Evolutionary conservation across 2,888 invertebrate genomes (phyloP).

Genomic region (Odontocerum albicorne): DNA sequence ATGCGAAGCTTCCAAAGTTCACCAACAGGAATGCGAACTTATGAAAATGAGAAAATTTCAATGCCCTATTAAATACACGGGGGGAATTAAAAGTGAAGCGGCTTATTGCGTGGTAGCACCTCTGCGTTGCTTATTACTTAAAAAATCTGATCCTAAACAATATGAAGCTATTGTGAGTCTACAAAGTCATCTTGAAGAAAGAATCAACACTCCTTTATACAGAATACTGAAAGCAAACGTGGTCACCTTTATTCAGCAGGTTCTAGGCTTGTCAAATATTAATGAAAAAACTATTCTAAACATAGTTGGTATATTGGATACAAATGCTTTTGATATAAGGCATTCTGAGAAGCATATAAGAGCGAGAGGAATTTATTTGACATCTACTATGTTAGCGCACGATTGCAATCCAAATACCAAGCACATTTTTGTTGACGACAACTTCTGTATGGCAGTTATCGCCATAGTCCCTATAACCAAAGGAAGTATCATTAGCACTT

Average conservation of each 20-base stretch:
- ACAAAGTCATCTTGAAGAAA: constrained; percentile 64
- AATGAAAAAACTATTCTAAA: constrained; percentile 61
- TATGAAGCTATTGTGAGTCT: constrained; percentile 57
- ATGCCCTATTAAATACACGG: constrained; percentile 56
- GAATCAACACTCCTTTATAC: constrained; percentile 62
- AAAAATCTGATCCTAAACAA: constrained; percentile 55
- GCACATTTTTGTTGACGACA: constrained; percentile 64
- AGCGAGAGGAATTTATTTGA: constrained; percentile 65
- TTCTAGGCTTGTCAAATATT: constrained; percentile 55
- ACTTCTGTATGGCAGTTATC: constrained; percentile 62
- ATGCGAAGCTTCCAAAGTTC: constrained; percentile 60
- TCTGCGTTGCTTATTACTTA: constrained; percentile 64
- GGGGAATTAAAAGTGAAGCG: constrained; percentile 55
- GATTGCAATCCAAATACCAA: constrained; percentile 73
- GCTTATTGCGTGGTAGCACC: constrained; percentile 69
- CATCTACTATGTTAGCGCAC: constrained; percentile 70
- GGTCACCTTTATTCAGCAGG: constrained; percentile 62
- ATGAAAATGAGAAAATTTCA: constrained; percentile 61
- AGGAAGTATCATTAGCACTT: constrained; percentile 66
- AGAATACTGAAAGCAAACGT: constrained; percentile 61
- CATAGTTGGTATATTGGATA: constrained; percentile 70
- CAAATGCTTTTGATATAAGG: constrained; percentile 70
- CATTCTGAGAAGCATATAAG: constrained; percentile 53
- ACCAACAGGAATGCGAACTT: constrained; percentile 63
- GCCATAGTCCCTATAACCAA: constrained; percentile 67